Conservation (phyloP, 2,113 vertebrate genomes). For the Oncorhynchus masou region DNA sequence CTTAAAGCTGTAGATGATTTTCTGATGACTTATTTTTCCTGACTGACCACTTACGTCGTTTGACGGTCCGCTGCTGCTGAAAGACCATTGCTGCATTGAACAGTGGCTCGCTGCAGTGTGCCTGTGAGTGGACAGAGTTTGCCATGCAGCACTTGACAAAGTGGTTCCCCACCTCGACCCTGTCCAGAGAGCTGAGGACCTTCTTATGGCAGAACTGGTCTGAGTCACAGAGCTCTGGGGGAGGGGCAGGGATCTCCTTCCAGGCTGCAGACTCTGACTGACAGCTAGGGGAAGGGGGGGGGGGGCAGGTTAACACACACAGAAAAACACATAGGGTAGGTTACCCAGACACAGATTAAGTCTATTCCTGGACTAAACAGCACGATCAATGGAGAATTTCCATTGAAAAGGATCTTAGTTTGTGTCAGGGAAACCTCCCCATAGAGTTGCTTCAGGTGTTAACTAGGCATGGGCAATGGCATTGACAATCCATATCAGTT, state of each 20-base stretch:
- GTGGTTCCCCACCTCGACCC: constrained; percentile 17
- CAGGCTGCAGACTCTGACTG: constrained; percentile 18
- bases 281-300: constrained; percentile 5
- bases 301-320: neutral
- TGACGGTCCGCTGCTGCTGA: too few species aligned
- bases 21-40: too few species aligned
- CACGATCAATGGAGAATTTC: too few species aligned
- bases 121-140: constrained; percentile 71
- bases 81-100: neutral
- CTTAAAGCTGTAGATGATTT: too few species aligned
- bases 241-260: neutral
- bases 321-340: neutral
- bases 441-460: too few species aligned
- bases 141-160: constrained; percentile 77
- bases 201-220: constrained; percentile 66
- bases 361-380: too few species aligned
- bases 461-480: too few species aligned
- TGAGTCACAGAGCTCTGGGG: constrained; percentile 2
- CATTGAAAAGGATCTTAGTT: too few species aligned
- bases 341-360: too few species aligned
- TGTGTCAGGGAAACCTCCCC: too few species aligned
- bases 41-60: too few species aligned
- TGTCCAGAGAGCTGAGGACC: constrained; percentile 64
- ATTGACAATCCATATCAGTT: neutral
- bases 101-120: constrained; percentile 24